phyloP scores from a whole-genome alignment of 2,797 vertebrate genomes.

The Amblyopsis hoosieri region DNA sequence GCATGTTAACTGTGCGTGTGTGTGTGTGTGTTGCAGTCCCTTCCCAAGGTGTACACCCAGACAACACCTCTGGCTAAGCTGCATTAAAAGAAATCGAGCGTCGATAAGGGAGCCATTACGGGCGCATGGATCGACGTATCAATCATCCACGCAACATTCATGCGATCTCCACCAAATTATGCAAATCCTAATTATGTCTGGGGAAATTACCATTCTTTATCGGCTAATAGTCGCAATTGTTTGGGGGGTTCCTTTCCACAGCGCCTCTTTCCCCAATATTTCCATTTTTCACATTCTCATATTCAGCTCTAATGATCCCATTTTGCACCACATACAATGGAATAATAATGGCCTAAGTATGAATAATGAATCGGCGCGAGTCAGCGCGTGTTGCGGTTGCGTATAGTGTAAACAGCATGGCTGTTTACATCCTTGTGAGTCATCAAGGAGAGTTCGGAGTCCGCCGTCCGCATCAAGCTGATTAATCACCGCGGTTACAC shows the following conservation, averaged over 20 bases:
- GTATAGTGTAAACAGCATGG: slow-evolving; percentile 43
- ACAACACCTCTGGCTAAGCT: slow-evolving; percentile 47
- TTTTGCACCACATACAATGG: slow-evolving; percentile 70
- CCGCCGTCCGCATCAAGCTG: slow-evolving; percentile 38
- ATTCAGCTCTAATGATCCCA: slow-evolving; percentile 73
- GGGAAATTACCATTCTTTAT: slow-evolving; percentile 76
- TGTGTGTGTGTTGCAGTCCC: slow-evolving; percentile 3
- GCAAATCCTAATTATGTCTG: slow-evolving; percentile 78
- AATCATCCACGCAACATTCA: slow-evolving; percentile 74
- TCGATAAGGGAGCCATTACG: slow-evolving; percentile 74
- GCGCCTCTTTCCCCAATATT: slow-evolving; percentile 56
- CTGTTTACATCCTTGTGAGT: slow-evolving; percentile 69
- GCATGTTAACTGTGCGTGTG: neutral
- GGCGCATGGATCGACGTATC: slow-evolving; percentile 65
- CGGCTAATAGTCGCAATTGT: slow-evolving; percentile 74
- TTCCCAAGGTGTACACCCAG: slow-evolving; percentile 27
- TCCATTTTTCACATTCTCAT: slow-evolving; percentile 73
- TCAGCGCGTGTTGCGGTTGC: slow-evolving; percentile 50
- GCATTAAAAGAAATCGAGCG: slow-evolving; percentile 35
- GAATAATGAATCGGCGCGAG: slow-evolving; percentile 73
- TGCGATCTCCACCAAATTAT: slow-evolving; percentile 73
- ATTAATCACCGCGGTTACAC: slow-evolving; percentile 62
- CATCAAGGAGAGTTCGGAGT: slow-evolving; percentile 48
- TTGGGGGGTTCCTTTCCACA: slow-evolving; percentile 64
- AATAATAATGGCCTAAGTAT: slow-evolving; percentile 71